Conservation (phyloP, 2,797 vertebrate species). For the Enoplosus armatus region DNA sequence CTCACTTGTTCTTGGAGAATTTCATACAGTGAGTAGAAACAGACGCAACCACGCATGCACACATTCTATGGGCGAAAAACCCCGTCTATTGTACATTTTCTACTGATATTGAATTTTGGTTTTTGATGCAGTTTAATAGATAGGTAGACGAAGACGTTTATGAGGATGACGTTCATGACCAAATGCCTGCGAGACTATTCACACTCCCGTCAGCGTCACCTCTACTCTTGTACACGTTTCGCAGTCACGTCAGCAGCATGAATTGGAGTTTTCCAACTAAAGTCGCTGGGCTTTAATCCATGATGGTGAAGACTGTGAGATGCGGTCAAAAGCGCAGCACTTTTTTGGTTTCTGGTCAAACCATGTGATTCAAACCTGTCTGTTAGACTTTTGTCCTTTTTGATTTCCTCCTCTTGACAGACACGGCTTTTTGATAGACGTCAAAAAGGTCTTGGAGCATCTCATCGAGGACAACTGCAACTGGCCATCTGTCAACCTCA, state of each 20-base stretch:
- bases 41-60: neutral
- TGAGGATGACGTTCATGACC: neutral
- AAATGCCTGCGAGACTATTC: too few species aligned
- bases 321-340: too few species aligned
- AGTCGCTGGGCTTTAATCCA: neutral
- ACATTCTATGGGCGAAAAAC: neutral
- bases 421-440: constrained; percentile 74
- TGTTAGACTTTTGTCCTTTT: neutral
- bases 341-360: too few species aligned
- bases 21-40: constrained; percentile 73
- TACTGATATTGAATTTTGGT: neutral
- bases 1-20: constrained; percentile 76
- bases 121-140: neutral
- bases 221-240: too few species aligned
- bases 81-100: too few species aligned
- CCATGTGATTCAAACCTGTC: neutral
- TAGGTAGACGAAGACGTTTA: too few species aligned
- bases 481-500: constrained; percentile 67
- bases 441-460: constrained; percentile 70
- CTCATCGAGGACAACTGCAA: constrained; percentile 66
- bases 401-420: constrained; percentile 37
- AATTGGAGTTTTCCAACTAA: neutral
- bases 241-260: too few species aligned
- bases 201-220: too few species aligned
- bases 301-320: neutral